A percentile compares a stretch with the other conserved stretches of the same genome.
Conservation (phyloP, 2,113 vertebrate species). For the Chloroceryle aenea region DNA sequence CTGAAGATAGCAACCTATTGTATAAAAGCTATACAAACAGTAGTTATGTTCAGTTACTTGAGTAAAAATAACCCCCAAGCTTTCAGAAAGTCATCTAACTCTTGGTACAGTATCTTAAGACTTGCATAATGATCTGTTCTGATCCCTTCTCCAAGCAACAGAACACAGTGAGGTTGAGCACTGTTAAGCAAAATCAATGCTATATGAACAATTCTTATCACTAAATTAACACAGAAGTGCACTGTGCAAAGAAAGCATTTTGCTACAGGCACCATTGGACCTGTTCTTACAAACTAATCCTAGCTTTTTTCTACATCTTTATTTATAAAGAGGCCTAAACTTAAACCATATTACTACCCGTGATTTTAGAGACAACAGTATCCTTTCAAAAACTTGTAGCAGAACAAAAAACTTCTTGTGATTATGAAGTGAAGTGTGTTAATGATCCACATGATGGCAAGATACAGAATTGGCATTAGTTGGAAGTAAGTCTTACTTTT, state of each 20-base stretch:
- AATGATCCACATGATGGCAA: neutral
- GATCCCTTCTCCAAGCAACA: neutral
- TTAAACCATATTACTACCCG: neutral
- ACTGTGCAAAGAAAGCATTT: neutral
- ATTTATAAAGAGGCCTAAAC: neutral
- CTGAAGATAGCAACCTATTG: neutral
- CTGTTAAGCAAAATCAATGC: neutral
- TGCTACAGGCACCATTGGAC: neutral
- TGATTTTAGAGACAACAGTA: neutral
- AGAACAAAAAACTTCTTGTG: neutral
- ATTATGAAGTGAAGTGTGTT: neutral
- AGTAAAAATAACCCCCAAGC: neutral
- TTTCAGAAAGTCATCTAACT: neutral
- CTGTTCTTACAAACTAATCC: neutral
- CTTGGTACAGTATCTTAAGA: neutral
- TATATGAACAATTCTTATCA: neutral
- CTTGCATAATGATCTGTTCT: neutral
- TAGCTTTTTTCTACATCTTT: neutral
- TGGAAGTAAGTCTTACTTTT: conserved; percentile 80
- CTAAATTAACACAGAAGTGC: neutral
- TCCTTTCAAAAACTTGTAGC: neutral
- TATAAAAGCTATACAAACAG: neutral
- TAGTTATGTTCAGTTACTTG: neutral
- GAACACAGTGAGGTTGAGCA: neutral
- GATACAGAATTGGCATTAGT: neutral